Percentiles rank a stretch among this genome's conserved stretches.
Conservation (phyloP, 2,113 vertebrate species). For the Motacilla alba region DNA sequence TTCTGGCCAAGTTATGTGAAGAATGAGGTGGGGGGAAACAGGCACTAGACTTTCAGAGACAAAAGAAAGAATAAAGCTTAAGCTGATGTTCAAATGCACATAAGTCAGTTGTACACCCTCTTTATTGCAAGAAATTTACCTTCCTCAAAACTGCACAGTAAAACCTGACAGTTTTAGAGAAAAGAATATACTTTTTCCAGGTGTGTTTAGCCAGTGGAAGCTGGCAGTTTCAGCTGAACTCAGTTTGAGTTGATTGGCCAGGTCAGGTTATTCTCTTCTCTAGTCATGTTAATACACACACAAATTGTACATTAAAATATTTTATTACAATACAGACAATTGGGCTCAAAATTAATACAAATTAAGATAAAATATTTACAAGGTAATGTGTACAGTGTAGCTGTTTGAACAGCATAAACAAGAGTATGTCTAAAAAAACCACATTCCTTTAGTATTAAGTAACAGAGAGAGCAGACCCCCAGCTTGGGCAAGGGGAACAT, state of each 20-base stretch:
- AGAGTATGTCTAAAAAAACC: slow-evolving; percentile 41
- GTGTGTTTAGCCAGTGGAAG: not conserved
- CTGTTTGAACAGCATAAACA: slow-evolving; percentile 45
- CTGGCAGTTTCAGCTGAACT: not conserved
- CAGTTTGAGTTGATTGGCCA: not conserved
- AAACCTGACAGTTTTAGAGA: not conserved
- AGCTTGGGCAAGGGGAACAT: not conserved
- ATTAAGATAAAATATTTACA: slow-evolving; percentile 77
- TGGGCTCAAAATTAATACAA: slow-evolving; percentile 74
- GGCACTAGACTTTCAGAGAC: not conserved
- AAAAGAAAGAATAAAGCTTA: not conserved
- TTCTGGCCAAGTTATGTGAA: not conserved
- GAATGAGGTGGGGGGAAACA: not conserved
- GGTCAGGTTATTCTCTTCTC: not conserved
- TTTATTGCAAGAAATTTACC: not conserved
- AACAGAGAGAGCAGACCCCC: not conserved
- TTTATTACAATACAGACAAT: slow-evolving; percentile 77
- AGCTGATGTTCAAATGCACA: accelerated
- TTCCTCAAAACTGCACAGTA: not conserved
- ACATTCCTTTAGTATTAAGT: slow-evolving; percentile 19
- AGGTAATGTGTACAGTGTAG: slow-evolving; percentile 62
- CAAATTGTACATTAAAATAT: slow-evolving; percentile 71
- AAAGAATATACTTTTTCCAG: not conserved
- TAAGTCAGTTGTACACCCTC: not conserved
- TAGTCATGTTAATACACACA: not conserved